Conservation (phyloP, 2,113 vertebrate genomes). For the Taurulus bubalis region DNA sequence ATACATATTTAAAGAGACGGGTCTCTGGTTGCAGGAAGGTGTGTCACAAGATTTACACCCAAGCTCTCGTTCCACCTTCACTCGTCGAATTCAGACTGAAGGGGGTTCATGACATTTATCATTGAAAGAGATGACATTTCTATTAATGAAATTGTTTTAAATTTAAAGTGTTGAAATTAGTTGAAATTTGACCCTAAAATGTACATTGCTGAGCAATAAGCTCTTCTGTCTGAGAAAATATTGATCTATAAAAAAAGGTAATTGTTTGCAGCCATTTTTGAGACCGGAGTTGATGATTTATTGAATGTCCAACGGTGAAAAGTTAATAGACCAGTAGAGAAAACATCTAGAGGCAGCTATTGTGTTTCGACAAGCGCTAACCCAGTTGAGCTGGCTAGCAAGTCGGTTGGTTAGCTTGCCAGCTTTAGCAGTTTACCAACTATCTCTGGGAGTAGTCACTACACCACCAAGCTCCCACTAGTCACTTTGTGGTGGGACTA, state of each 20-base stretch:
- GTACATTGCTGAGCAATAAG: not conserved
- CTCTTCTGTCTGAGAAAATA: not conserved
- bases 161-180: not conserved
- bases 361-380: not conserved
- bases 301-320: not conserved
- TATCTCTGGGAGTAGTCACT: not conserved
- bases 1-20: slow-evolving; percentile 64
- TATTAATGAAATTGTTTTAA: not conserved
- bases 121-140: not conserved
- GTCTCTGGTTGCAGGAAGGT: slow-evolving; percentile 70
- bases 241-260: not conserved
- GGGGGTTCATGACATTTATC: not conserved
- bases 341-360: not conserved
- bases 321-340: too few relatives aligned
- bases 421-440: too few relatives aligned
- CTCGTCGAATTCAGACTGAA: not conserved
- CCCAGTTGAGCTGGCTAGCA: not conserved
- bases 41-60: slow-evolving; percentile 63
- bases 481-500: not conserved
- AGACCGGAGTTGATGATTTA: not conserved
- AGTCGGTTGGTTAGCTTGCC: not conserved
- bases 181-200: not conserved
- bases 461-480: not conserved
- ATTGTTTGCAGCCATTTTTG: not conserved
- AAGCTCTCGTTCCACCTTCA: slow-evolving; percentile 16